Evolutionary conservation across 23 tunicate genomes (phyloP), one percentile per base, ranked within the genome.

Genomic region (Diplosoma virens): DNA sequence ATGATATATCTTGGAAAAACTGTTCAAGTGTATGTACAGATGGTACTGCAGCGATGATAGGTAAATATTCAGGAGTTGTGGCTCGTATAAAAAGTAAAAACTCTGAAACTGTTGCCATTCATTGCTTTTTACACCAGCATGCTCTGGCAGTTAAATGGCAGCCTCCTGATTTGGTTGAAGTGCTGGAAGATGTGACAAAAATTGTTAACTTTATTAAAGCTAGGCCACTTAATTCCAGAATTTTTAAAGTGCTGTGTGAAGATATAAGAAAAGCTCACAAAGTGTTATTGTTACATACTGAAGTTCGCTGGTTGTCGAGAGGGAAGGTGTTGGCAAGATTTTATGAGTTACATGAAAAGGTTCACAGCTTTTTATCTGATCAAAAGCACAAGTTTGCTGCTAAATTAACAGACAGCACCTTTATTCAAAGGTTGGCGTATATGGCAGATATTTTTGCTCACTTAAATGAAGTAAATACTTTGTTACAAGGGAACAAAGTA

Each of bases 241-340:
- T 61, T 61, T 28, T 61, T 61, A 27, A 61, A 61, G 6, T 61
- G 69, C 35, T 29, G 69, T 27, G 69, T 61, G 35, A 61, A 61
- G 34, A 61, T 61, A 61, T 61, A 29, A 35, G 69, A 61, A 61
- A 61, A 61, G 30, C 69, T 61, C 69, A 61, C 69, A 61, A 61
- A 61, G 69, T 22, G 69, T 61, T 61, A 61, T 61, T 61, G 69
- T 61, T 61, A 61, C 69, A 61, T 61, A 61, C 69, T 61, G 69
- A 61, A 61, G 69, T 61, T 61, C 35, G 69, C 69, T 61, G 69
- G 69, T 61, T 61, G 69, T 61, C 69, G 18, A 61, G 35, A 61
- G 69, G 69, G 35, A 61, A 29, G 69, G 35, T 61, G 35, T 61
- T 61, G 69, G 69, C 69, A 61, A 61, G 69, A 61, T 61, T 61